Evolutionary conservation across 2,113 vertebrate species (phyloP), one percentile per base, ranked within the genome.

Genomic region (Rhodinocichla rosea): DNA sequence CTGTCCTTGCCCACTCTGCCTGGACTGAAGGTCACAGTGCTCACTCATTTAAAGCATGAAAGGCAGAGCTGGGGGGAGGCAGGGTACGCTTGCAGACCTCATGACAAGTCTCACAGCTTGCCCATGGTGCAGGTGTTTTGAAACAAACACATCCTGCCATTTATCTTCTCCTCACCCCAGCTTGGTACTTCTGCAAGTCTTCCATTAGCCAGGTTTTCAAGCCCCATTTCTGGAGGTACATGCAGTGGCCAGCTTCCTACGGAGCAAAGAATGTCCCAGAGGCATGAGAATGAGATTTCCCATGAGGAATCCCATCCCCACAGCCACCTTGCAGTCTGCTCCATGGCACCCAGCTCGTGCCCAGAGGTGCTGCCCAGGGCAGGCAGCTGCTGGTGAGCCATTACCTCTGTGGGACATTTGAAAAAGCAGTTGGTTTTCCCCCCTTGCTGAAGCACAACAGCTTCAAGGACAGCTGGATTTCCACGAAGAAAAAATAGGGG

Each of bases 41-140:
- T 92, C 56, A 56, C 49, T 62, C 59, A 26, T 44, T 56, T 39
- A 37, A 37, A n/a, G 33, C 55, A 18, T 0, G 5, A 44, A 22
- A 64, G 32, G 68, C 80, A 69, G 53, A 0, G 0, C 37, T 2
- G 0, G 9, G 53, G 37, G 75, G 10, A 92, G 45, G n/a, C n/a
- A 62, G 26, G 39, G 5, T 37, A 50, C 0, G 0, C 56, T 49
- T 62, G 59, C 47, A 95, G 37, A 53, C 37, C 26, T 62, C 8
- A 12, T 21, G 26, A 22, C 18, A 10, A 42, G 26, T 49, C 50
- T 70, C 60, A 85, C 52, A 88, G 18, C 19, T 47, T 35, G 62
- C 21, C 49, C 3, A 4, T 18, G 12, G 39, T 8, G 28, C 42
- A 39, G 52, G 16, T 42, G 69, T 59, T 67, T 55, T 1, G 2